Base-by-base conservation (phyloP, 2,113 vertebrate genomes). In the Struthio camelus region DNA sequence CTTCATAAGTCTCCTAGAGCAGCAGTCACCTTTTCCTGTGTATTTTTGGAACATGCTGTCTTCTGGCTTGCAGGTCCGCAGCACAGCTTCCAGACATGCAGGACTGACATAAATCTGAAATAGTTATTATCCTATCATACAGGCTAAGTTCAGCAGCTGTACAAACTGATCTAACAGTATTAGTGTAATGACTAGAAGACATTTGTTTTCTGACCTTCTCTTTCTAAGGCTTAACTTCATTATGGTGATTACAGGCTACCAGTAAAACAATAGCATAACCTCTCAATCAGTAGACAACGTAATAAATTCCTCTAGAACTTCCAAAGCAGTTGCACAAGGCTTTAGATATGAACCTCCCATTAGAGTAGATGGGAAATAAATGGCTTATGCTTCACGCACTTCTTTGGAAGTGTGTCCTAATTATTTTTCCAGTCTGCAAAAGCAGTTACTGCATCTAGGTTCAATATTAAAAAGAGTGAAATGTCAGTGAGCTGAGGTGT, bases 361-460 rank as follows among this genome's bases (percentile, higher is more conserved):
- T 46, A 77, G 46, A 84, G 76, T 62, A 10, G 5, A 70, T 48
- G 75, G 44, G 72, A 91, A 25, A 34, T 69, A 10, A 40, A 27
- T 3, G 62, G 80, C 75, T 94, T 46, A 82, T 77, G n/a, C 69
- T 76, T 14, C 78, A 32, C 76, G 58, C 7, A 2, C 81, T 71
- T 79, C 79, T 72, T 78, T 54, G 64, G 85, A 89, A 94, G 17
- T 13, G 42, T 22, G 17, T 78, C 84, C 75, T 81, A 16, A 92
- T 90, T 44, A 84, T 65, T 89, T 90, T 89, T 80, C 96, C 62
- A 30, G 87, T 69, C 97, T 97, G 90, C 73, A 87, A 89, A 97
- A 97, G 76, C 83, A 96, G 95, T 97, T 85, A 72, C 40, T 73
- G 62, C 80, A n/a, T 69, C 54, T 10, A 59, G 70, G 67, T 78